Percentiles rank a stretch among this genome's conserved stretches.
Evolutionary conservation across 2,113 vertebrate species (phyloP).

Genomic region (Amblyopsis rosae): DNA sequence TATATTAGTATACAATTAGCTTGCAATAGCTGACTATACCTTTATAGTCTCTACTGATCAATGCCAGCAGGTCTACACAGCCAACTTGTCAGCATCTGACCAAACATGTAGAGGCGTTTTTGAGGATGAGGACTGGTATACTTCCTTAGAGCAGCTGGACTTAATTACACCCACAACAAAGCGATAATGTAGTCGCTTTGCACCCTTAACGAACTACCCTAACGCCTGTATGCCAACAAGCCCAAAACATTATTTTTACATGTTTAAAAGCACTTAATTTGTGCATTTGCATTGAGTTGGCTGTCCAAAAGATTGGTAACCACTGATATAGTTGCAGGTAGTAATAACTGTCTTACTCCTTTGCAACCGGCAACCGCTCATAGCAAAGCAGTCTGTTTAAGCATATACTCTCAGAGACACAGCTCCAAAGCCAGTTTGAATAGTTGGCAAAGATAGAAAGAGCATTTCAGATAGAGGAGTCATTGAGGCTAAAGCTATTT

Average conservation of each 20-base stretch:
- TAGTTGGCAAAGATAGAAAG: not conserved
- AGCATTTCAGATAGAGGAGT: constrained; percentile 2
- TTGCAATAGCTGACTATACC: too few relatives aligned
- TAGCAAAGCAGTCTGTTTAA: too few relatives aligned
- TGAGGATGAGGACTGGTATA: constrained; percentile 36
- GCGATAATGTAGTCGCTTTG: constrained; percentile 54
- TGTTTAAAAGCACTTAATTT: not conserved
- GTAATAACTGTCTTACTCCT: not conserved
- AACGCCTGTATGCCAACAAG: constrained; percentile 44
- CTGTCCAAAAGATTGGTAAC: not conserved
- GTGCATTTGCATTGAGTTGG: not conserved
- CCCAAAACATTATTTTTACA: constrained; percentile 38
- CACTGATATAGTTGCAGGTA: constrained; percentile 9
- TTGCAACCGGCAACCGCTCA: too few relatives aligned
- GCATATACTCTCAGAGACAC: not conserved
- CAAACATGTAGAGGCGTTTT: constrained; percentile 28
- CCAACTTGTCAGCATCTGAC: constrained; percentile 41
- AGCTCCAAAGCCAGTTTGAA: not conserved
- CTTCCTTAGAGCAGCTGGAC: constrained; percentile 63
- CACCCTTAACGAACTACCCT: constrained; percentile 55
- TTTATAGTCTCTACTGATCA: not conserved
- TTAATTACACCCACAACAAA: constrained; percentile 68
- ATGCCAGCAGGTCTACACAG: constrained; percentile 6
- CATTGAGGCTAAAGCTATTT: not conserved
- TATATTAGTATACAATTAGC: too few relatives aligned